Percentiles rank a stretch among this genome's conserved stretches.
Conservation (phyloP, 1,140 invertebrate species). For the Danaus plexippus region DNA sequence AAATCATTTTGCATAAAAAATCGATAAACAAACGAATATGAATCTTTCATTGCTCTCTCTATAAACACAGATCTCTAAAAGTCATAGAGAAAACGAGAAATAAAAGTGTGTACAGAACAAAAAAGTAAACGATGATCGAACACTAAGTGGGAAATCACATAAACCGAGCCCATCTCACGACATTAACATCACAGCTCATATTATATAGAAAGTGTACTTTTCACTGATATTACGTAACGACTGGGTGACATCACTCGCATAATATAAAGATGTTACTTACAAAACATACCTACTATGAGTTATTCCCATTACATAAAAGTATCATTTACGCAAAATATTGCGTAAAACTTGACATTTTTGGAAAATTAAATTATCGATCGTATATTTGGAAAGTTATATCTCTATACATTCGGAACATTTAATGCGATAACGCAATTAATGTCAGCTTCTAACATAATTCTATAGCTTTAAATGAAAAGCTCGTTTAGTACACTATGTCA, state of each 20-base stretch:
- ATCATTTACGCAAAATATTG: conserved; percentile 50
- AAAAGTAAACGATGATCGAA: too few relatives aligned
- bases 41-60: conserved; percentile 29
- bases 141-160: conserved; percentile 3
- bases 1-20: conserved; percentile 71
- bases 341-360: conserved; percentile 58
- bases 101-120: too few relatives aligned
- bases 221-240: conserved; percentile 53
- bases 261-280: conserved; percentile 54
- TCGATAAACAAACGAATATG: conserved; percentile 49
- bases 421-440: too few relatives aligned
- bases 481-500: too few relatives aligned
- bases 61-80: too few relatives aligned
- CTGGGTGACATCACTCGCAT: conserved; percentile 56
- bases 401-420: neutral
- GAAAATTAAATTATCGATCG: conserved; percentile 23
- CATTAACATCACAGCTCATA: conserved; percentile 7
- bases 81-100: too few relatives aligned
- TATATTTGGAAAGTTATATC: conserved; percentile 1
- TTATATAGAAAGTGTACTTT: conserved; percentile 57
- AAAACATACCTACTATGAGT: conserved; percentile 53
- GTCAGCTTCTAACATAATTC: too few relatives aligned
- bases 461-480: too few relatives aligned
- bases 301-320: conserved; percentile 54
- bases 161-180: conserved; percentile 6